A percentile compares a stretch with the other conserved stretches of the same genome.
These are phyloP conservation scores for Dolichomitus sp. DNA, from an alignment of 2,888 invertebrate species.

Conservation along the genomic window DNA sequence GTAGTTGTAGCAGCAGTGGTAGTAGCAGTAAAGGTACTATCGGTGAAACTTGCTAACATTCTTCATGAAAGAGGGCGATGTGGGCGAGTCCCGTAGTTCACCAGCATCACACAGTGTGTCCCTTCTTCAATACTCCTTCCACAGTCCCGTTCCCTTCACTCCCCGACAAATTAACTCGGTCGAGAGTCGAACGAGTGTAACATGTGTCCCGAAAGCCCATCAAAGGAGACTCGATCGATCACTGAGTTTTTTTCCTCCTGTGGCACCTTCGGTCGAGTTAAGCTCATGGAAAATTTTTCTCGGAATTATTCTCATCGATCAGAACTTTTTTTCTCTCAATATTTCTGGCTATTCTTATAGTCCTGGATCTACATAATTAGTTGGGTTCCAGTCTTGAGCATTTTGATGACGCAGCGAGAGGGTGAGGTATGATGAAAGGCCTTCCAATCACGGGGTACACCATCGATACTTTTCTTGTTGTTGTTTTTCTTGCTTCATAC, in stretches of 20 bases:
- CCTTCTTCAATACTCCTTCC: constrained; percentile 10
- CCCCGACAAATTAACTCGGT: constrained; percentile 67
- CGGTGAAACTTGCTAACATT: constrained; percentile 26
- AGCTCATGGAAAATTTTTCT: constrained; percentile 10
- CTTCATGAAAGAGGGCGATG: constrained; percentile 20
- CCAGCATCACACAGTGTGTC: constrained; percentile 11
- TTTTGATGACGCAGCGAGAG: not conserved
- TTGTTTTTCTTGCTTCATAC: not conserved
- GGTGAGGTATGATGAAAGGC: not conserved
- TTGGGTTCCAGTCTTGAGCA: constrained; percentile 26
- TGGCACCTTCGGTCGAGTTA: not conserved
- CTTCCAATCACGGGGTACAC: constrained; percentile 26
- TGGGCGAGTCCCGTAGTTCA: constrained; percentile 20
- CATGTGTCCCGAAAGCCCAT: constrained; percentile 64
- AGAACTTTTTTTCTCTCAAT: constrained; percentile 11
- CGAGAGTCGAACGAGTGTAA: constrained; percentile 62
- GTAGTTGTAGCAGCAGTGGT: not conserved
- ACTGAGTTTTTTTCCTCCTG: not conserved
- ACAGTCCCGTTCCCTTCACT: not conserved
- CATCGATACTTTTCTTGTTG: not conserved
- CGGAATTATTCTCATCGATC: constrained; percentile 55
- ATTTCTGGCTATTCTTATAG: constrained; percentile 11
- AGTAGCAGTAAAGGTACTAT: not conserved
- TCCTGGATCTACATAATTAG: constrained; percentile 31
- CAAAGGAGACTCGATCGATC: constrained; percentile 63